Base-by-base conservation (phyloP, 2,888 invertebrate species). In the Holacanthella duospinosa region DNA sequence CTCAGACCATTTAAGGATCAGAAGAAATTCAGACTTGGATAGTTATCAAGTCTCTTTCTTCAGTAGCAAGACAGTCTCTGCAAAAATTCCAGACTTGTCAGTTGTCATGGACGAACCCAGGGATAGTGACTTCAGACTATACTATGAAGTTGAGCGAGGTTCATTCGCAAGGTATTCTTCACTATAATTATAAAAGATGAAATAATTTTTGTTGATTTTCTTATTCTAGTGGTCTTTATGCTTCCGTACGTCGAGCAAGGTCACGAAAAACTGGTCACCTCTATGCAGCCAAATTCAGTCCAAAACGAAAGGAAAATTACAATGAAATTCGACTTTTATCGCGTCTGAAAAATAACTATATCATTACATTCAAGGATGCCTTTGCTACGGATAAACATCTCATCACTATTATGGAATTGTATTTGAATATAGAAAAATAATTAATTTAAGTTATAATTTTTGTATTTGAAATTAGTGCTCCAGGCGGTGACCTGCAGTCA, bases 401-500 rank as follows among this genome's bases (percentile, higher is more conserved):
- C 65, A 79, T 82, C 64, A 77, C 82, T 59, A 79, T 83, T 67
- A 79, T 82, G 69, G 82, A 83, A 75, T 80, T 80, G 83, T 78
- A 43, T 19, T 27, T 43, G 26, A 9, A n/a, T 9, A 36, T 12
- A 36, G 26, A 12, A 29, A 28, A 27, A 27, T 27, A n/a, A 27
- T 48, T 21, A 58, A 58, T 3, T 28, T 6, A 56, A 21, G 27
- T 27, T n/a, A n/a, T n/a, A n/a, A n/a, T n/a, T n/a, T n/a, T n/a
- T n/a, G n/a, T n/a, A n/a, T n/a, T n/a, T n/a, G n/a, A n/a, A n/a
- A n/a, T n/a, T 77, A 83, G 83, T 73, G 82, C 82, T 65, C 77
- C 80, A 55, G 83, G 83, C 25, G 83, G 83, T 19, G 83, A 83
- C 74, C 76, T 83, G 69, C 82, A 82, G 72, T 79, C 80, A 9